These are phyloP conservation scores for Tinea pellionella DNA, from an alignment of 2,888 invertebrate genomes.

Conservation along the genomic window DNA sequence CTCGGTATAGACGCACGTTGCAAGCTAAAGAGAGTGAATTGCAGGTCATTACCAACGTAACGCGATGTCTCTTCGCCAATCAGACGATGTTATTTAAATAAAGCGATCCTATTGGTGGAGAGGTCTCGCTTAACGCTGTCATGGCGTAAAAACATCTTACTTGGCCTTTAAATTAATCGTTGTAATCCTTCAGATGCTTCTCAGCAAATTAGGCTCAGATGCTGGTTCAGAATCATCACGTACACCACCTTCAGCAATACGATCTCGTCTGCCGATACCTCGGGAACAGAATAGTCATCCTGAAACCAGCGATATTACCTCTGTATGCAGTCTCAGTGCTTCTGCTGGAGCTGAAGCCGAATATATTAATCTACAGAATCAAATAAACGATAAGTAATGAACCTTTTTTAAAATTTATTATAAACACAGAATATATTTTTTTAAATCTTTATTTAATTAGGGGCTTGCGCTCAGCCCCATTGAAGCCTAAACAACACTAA, in stretches of 20 bases:
- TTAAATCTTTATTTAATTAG: too few species aligned
- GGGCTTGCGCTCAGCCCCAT: too few species aligned
- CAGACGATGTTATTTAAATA: too few species aligned
- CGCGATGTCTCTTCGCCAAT: too few species aligned
- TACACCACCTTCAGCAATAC: slow-evolving; percentile 41
- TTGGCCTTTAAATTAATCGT: too few species aligned
- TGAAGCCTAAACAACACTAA: too few species aligned
- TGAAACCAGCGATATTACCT: slow-evolving; percentile 80
- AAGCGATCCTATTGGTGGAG: too few species aligned
- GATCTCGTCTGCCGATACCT: slow-evolving; percentile 50
- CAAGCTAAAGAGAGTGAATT: slow-evolving; percentile 87
- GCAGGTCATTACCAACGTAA: slow-evolving; percentile 70
- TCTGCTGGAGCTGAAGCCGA: slow-evolving; percentile 71
- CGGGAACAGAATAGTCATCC: slow-evolving; percentile 71
- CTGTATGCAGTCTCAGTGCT: slow-evolving; percentile 77
- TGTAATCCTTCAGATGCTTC: too few species aligned
- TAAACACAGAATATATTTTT: too few species aligned
- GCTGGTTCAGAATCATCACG: slow-evolving; percentile 56
- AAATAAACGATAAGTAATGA: slow-evolving; percentile 32
- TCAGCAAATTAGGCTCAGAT: slow-evolving; percentile 75
- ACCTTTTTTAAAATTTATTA: too few species aligned
- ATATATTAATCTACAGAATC: slow-evolving; percentile 43
- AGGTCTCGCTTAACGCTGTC: too few species aligned
- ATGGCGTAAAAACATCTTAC: too few species aligned
- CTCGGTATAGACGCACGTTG: slow-evolving; percentile 83